Evolutionary conservation across 2,113 vertebrate genomes (phyloP), one percentile per base, ranked within the genome.

Genomic region (Takifugu bimaculatus): DNA sequence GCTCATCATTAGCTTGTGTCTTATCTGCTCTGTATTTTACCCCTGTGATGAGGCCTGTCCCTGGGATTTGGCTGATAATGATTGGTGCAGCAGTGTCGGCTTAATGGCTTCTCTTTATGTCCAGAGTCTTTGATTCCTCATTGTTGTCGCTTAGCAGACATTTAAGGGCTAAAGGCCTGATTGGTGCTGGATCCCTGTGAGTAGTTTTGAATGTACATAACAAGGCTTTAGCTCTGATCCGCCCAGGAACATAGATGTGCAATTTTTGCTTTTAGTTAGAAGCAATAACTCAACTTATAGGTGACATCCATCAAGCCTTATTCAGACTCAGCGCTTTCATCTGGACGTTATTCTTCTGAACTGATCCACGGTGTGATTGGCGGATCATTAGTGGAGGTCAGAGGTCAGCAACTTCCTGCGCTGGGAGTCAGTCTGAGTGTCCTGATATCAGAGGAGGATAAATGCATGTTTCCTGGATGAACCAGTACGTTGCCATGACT

Each of bases 41-140:
- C 76, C 70, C 72, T 73, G 79, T 27, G 79, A 84, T 74, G 78
- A 85, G 81, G 63, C 73, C 72, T 82, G 80, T 86, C 62, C 29
- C 70, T 78, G 76, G 75, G 77, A 83, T 86, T 85, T 81, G 72
- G 75, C 68, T 83, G 87, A 88, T 89, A 81, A 81, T 88, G 85
- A 86, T 80, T 86, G 77, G 83, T 81, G 73, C 82, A 60, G 76
- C 74, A 54, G 73, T 78, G 72, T 82, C 80, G 66, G 70, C 84
- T 78, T 89, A 90, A 88, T 86, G 79, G 81, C 77, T 85, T 86
- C 77, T 65, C 77, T 90, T 86, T 85, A 89, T 91, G 88, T 88
- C 78, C 75, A 83, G 88, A 87, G 83, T 72, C 74, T 85, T 85
- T 79, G 80, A 75, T 83, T 78, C 70, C 70, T 79, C 76, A 74